These are phyloP conservation scores for Siniperca undulata DNA, from an alignment of 2,797 vertebrate species.

Conservation along the genomic window DNA sequence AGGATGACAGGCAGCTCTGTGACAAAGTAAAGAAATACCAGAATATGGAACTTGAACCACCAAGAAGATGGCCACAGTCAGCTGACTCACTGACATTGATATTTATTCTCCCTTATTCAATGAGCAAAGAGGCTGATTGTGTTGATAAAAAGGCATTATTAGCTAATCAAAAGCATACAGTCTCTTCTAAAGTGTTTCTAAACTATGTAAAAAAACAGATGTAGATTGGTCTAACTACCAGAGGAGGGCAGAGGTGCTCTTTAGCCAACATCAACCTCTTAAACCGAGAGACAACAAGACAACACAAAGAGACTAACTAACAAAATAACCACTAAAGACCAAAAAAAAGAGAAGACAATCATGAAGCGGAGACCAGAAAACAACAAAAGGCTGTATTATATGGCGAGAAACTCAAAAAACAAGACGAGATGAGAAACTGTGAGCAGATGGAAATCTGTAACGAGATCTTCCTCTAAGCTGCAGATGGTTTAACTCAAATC, in stretches of 20 bases:
- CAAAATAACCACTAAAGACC: constrained; percentile 45
- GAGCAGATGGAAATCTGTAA: constrained; percentile 65
- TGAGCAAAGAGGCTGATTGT: constrained; percentile 11
- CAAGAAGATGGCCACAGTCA: background rate
- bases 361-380: constrained; percentile 59
- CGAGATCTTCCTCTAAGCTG: constrained; percentile 38
- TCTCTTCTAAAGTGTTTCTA: background rate
- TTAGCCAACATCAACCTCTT: constrained; percentile 18
- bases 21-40: background rate
- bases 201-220: constrained; percentile 8
- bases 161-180: constrained; percentile 12
- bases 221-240: constrained; percentile 40
- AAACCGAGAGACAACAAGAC: constrained; percentile 21
- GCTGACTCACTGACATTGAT: background rate
- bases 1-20: background rate
- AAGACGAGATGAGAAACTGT: constrained; percentile 55
- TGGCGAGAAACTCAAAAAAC: constrained; percentile 47
- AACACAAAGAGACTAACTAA: constrained; percentile 47
- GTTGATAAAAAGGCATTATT: background rate
- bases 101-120: background rate
- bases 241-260: constrained; percentile 56
- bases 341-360: constrained; percentile 50
- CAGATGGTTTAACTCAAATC: constrained; percentile 57
- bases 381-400: constrained; percentile 52
- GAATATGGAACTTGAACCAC: background rate